Evolutionary conservation across 2,113 vertebrate genomes (phyloP).

Genomic region (Aplodontia rufa): DNA sequence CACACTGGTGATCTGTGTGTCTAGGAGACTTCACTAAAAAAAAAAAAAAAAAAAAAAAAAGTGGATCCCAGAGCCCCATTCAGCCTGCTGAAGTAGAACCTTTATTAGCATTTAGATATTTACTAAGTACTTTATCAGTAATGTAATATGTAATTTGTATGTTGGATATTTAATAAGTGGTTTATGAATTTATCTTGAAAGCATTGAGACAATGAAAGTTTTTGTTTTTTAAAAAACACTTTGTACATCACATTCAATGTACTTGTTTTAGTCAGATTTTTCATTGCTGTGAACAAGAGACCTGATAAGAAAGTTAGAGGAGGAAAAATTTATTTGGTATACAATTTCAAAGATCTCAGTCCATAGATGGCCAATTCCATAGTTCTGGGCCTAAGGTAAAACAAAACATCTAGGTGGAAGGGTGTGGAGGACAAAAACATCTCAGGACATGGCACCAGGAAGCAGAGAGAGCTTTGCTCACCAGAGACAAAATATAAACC

Average conservation of each 20-base stretch:
- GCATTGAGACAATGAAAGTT: background rate
- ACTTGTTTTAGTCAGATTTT: background rate
- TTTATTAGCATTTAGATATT: conserved; percentile 35
- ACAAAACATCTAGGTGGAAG: no score
- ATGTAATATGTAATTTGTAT: conserved; percentile 36
- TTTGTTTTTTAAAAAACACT: background rate
- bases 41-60: background rate
- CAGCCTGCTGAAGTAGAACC: conserved; percentile 8
- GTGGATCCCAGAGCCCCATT: background rate
- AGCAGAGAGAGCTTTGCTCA: no score
- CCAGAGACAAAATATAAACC: no score
- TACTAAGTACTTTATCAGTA: conserved; percentile 41
- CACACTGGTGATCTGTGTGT: background rate
- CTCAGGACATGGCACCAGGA: no score
- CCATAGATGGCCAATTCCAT: no score
- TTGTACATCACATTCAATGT: background rate
- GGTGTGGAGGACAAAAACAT: no score
- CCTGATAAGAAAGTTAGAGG: no score
- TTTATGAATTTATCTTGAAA: conserved; percentile 43
- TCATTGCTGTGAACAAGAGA: no score
- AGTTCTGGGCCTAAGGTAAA: no score
- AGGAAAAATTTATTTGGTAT: no score
- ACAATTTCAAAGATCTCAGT: no score
- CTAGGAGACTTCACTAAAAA: background rate
- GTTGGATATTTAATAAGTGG: conserved; percentile 27